Percentiles rank a stretch among this genome's conserved stretches.
Conservation (phyloP, 2,113 vertebrate species). For the Malurus alboscapulatus region DNA sequence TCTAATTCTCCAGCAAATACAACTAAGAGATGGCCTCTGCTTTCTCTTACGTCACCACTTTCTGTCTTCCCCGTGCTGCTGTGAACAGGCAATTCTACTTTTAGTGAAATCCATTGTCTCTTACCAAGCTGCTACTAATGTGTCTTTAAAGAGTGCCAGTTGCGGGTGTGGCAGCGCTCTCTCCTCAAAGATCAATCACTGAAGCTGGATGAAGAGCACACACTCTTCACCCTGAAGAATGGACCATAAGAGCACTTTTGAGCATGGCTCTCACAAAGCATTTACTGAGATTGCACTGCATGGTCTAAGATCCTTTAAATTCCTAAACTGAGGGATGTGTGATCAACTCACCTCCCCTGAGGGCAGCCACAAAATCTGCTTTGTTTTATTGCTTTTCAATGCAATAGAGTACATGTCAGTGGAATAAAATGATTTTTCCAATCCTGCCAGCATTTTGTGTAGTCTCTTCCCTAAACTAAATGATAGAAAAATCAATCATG, state of each 20-base stretch:
- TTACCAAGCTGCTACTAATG: not conserved
- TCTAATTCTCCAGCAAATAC: not conserved
- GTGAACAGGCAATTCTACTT: not conserved
- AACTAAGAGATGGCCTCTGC: not conserved
- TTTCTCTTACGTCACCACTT: not conserved
- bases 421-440: slow-evolving; percentile 54
- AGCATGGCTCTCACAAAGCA: not conserved
- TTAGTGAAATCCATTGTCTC: not conserved
- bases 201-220: not conserved
- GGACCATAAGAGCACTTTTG: not conserved
- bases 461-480: slow-evolving; percentile 4
- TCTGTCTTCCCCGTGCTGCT: not conserved
- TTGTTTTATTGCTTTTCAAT: slow-evolving; percentile 51
- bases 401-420: not conserved
- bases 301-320: slow-evolving; percentile 1
- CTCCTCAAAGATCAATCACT: not conserved
- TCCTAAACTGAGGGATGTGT: not conserved
- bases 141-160: not conserved
- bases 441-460: slow-evolving; percentile 7
- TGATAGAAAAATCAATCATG: slow-evolving; percentile 32
- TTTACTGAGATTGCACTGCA: not conserved
- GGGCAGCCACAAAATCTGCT: slow-evolving; percentile 14
- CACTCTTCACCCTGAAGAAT: not conserved
- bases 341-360: slow-evolving; percentile 16
- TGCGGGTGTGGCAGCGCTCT: not conserved